Evolutionary conservation across 2,797 vertebrate genomes (phyloP), one percentile per base, ranked within the genome.

Genomic region (Sternotherus odoratus): DNA sequence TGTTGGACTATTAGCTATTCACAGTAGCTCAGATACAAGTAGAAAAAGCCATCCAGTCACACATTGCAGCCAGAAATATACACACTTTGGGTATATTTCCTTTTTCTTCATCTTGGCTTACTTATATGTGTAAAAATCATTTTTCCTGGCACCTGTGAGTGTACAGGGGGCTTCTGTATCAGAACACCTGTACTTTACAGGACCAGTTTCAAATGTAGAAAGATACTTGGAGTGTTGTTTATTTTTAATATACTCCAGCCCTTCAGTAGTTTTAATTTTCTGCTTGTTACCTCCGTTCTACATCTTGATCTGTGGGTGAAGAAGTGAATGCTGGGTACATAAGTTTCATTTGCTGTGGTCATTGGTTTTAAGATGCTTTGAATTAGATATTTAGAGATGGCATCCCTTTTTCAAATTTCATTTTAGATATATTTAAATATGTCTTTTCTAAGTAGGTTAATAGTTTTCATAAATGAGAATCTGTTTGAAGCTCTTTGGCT

Each of bases 21-120:
- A 84, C 89, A 49, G 2, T 93, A 84, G 78, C 33, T 91, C 89
- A 91, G n/a, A 89, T 86, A 88, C 87, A 81, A 86, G 78, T 87
- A 43, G 53, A 88, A 74, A 85, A 92, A 48, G 77, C 72, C 57
- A 94, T 43, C 24, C 78, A 93, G 85, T 56, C 88, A 54, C 43
- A 91, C 60, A 66, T 10, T 82, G 36, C 48, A 77, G 50, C 33
- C 92, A 85, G 82, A 94, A 95, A 82, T 80, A 30, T 26, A 13
- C 23, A 93, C 1, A 0, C 86, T 94, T 93, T 89, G 79, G 74
- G 28, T 21, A n/a, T 77, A 89, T 12, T 87, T 92, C 53, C 43
- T 90, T 51, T 93, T 82, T 93, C 74, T 78, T 88, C 54, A 28
- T 88, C 91, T 93, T 43, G 78, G 28, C 7, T 75, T 75, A 75